These are phyloP conservation scores for Paralinhomoeus sp. DNA, from an alignment of 2,888 invertebrate genomes.

Conservation along the genomic window DNA sequence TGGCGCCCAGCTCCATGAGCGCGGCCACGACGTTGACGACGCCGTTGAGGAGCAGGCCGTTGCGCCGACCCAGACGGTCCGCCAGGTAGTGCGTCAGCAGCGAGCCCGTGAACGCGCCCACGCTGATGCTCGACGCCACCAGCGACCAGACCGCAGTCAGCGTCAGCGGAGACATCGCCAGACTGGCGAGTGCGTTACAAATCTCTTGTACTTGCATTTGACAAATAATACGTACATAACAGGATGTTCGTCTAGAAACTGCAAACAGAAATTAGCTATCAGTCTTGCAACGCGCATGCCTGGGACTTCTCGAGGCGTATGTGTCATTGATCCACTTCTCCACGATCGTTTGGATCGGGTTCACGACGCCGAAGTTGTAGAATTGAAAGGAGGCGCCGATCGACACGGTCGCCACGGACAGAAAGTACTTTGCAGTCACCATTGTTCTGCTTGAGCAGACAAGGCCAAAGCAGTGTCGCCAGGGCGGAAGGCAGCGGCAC, in stretches of 20 bases:
- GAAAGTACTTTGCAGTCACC: background rate
- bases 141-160: slow-evolving; percentile 24
- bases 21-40: slow-evolving; percentile 24
- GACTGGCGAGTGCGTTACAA: no score
- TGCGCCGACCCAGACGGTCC: slow-evolving; percentile 26
- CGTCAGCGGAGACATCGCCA: slow-evolving; percentile 1
- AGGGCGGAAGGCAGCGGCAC: no score
- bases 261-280: no score
- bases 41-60: slow-evolving; percentile 20
- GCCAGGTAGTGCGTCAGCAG: slow-evolving; percentile 27
- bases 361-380: slow-evolving; percentile 17
- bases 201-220: no score
- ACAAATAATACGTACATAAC: no score
- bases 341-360: slow-evolving; percentile 17
- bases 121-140: slow-evolving; percentile 24
- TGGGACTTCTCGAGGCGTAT: slow-evolving; percentile 7
- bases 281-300: background rate
- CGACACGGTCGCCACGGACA: slow-evolving; percentile 16
- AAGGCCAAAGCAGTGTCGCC: no score
- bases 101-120: slow-evolving; percentile 20
- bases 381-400: slow-evolving; percentile 23
- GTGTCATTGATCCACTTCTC: slow-evolving; percentile 21
- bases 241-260: no score
- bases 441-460: no score
- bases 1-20: slow-evolving; percentile 25